Evolutionary conservation across 1,140 invertebrate species (phyloP), one percentile per base, ranked within the genome.

Genomic region (Acromyrmex echinatior): DNA sequence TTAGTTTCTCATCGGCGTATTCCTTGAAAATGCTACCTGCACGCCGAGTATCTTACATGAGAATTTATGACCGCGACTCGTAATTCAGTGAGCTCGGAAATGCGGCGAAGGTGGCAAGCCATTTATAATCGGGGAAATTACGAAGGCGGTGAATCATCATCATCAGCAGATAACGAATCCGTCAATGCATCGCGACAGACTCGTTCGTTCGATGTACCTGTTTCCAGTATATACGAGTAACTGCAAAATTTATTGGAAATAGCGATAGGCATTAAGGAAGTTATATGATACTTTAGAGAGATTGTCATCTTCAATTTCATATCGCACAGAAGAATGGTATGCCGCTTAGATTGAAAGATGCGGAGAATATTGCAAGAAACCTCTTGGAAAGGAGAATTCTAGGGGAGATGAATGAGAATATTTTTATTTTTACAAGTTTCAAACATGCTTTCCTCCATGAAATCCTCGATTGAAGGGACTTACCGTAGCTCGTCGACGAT

Each of bases 1-100:
- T 82, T 82, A 82, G 80, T 82, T 82, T 58, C 68, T 82, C 80
- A 74, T 82, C 80, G 80, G 80, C 71, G 68, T 82, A 70, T 53
- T 68, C 58, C 77, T 78, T 79, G 82, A 86, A 86, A 86, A 86
- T 63, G 66, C 65, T 74, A 85, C 28, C 60, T 60, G 80, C 68
- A 21, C 56, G 53, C 35, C 66, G 25, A 31, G 66, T 82, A 82
- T 82, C 71, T 82, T 74, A 49, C 45, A 31, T 39, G 35, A 45
- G 28, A n/a, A 82, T 82, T 82, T 82, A 82, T 73, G 53, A 66
- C 62, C 45, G 28, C 35, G 39, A 58, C 63, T 51, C 62, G 60
- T 65, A 84, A 85, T 85, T 87, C 68, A 82, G 35, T 49, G 53
- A 45, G 53, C 21, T 58, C 18, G 53, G 21, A 60, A 82, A 74